Evolutionary conservation across 2,888 invertebrate genomes (phyloP), one percentile per base, ranked within the genome.

Genomic region (Chrysolina americana): DNA sequence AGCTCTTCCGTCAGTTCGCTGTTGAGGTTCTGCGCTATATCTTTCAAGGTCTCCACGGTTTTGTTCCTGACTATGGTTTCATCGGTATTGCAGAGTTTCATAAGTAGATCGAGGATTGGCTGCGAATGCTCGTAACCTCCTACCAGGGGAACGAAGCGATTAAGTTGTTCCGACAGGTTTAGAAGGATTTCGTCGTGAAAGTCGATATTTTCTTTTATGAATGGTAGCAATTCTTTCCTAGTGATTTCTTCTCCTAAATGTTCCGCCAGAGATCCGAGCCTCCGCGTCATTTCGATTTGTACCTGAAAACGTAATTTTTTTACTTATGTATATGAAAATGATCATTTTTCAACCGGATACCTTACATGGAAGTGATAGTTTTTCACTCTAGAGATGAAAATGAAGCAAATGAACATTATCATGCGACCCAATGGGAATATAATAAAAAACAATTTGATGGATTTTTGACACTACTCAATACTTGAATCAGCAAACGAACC

Each of bases 271-370:
- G 81, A 72, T 28, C 83, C 76, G 9, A 86, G 77, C 56, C 82
- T 83, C 73, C 82, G 84, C 0, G 85, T 81, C 28, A 85, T 83
- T 47, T 81, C 79, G 17, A 87, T 75, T 79, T 87, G 86, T 0
- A 85, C 89, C 92, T 92, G 89, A 89, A 91, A 80, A 70, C 15
- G 15, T 17, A 10, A 23, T 47, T 44, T 6, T 11, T 68, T 17
- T 17, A 21, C 6, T 62, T 23, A 21, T 9, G 41, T 48, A 41
- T 28, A 28, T n/a, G n/a, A n/a, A n/a, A n/a, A n/a, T n/a, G n/a
- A n/a, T n/a, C n/a, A n/a, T n/a, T n/a, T n/a, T n/a, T n/a, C n/a
- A n/a, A n/a, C n/a, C n/a, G n/a, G n/a, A n/a, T n/a, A n/a, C n/a
- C n/a, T n/a, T n/a, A n/a, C n/a, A n/a, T n/a, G n/a, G n/a, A n/a